Base-by-base conservation (phyloP, 2,113 vertebrate genomes). In the Entosphenus tridentatus region DNA sequence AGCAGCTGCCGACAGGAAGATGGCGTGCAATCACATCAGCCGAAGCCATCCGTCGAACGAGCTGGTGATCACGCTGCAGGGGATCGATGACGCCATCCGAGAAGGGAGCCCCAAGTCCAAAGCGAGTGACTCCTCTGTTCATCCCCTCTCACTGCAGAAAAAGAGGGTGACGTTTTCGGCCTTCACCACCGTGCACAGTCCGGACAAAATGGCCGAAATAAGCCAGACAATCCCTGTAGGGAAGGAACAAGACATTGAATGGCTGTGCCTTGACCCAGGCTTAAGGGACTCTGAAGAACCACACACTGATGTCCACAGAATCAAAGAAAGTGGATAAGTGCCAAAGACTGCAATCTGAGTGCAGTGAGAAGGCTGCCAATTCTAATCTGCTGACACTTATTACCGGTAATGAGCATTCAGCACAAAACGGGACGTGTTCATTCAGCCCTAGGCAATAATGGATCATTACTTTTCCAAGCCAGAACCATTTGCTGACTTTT, bases 181-280 rank as follows among this genome's bases (percentile, higher is more conserved):
- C 8, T 58, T 69, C 11, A 17, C 13, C 8, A 11, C 12, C 2
- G 56, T 17, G 12, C 13, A 11, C 14, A 12, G 13, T 12, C 79
- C 80, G 11, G 0, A 76, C 77, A 0, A 77, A 82, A 16, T 81
- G 81, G 62, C n/a, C 62, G 39, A 39, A 39, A 39, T 39, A 39
- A 39, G 39, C 39, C 39, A 39, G 39, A 65, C n/a, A 21, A 21
- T n/a, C 62, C 62, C n/a, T 65, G 82, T 83, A 70, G 83, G 82
- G 2, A 79, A 80, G 0, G 83, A 84, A 74, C 81, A 83, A 0
- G 83, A 84, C 76, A 84, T 84, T 72, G 80, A 80, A 72, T 84
- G 83, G 83, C 80, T 85, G 58, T 85, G 83, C 0, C 81, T 83
- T 77, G 83, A 85, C 77, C 83, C 83, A 83, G 83, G 83, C 69